These are phyloP conservation scores for Pogonognathellus flavescens DNA, from an alignment of 1,140 invertebrate genomes.

Conservation along the genomic window DNA sequence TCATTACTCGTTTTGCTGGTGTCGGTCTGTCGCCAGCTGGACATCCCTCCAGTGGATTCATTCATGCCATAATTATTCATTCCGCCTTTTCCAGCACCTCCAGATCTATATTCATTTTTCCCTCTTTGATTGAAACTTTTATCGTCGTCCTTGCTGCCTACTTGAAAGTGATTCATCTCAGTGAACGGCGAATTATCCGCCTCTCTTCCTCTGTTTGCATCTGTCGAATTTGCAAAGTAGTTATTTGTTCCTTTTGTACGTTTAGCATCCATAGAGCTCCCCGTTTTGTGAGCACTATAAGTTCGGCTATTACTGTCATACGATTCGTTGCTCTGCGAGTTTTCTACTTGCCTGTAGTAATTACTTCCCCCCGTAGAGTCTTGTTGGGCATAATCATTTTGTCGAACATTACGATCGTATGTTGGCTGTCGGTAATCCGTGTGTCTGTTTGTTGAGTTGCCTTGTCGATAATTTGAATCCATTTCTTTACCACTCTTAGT, in stretches of 20 bases:
- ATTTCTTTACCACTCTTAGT: background rate
- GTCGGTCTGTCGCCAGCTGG: background rate
- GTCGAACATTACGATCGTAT: background rate
- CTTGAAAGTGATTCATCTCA: background rate
- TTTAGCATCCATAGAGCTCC: background rate
- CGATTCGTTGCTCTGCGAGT: background rate
- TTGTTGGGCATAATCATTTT: background rate
- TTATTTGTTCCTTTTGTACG: background rate
- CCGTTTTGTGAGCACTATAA: background rate
- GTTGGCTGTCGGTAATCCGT: background rate
- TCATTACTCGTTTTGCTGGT: background rate
- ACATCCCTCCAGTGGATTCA: background rate
- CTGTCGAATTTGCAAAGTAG: background rate
- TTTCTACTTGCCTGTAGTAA: background rate
- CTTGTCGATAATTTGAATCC: background rate
- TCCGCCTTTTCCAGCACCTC: background rate
- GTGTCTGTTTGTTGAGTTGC: background rate
- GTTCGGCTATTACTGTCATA: background rate
- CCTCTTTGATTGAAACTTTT: background rate
- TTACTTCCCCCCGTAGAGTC: background rate
- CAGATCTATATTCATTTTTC: slow-evolving; percentile 5
- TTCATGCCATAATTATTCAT: no score
- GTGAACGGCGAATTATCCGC: background rate
- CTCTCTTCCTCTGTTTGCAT: background rate
- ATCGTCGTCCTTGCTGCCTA: background rate